Conservation (phyloP, 2,888 invertebrate species). For the Ganaspis brasiliensis region DNA sequence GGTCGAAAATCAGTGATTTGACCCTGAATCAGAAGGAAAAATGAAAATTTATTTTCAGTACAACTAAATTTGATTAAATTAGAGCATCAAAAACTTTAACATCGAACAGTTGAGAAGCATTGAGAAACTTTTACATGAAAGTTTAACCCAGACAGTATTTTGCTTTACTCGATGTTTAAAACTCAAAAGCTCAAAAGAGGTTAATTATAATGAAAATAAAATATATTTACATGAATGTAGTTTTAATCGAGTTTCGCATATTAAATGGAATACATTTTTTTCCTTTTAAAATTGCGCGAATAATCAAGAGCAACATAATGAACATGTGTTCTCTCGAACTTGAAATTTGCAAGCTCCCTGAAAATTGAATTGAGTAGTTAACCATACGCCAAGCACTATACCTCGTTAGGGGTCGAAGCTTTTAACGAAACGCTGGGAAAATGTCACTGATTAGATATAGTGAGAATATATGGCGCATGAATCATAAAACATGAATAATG, state of each 20-base stretch:
- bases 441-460: constrained; percentile 24
- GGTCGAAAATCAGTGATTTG: too few species aligned
- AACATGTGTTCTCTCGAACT: constrained; percentile 22
- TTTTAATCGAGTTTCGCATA: not conserved
- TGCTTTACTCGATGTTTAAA: too few species aligned
- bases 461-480: constrained; percentile 21
- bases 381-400: constrained; percentile 29
- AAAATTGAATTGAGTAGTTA: constrained; percentile 27
- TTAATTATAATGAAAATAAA: too few species aligned
- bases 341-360: constrained; percentile 25
- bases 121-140: too few species aligned
- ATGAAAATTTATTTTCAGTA: too few species aligned
- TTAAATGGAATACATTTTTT: not conserved
- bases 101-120: too few species aligned
- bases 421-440: constrained; percentile 29
- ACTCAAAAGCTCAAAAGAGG: too few species aligned
- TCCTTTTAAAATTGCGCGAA: not conserved
- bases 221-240: too few species aligned
- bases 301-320: constrained; percentile 1
- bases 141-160: too few species aligned
- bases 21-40: too few species aligned
- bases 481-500: constrained; percentile 27
- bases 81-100: too few species aligned
- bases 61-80: too few species aligned
- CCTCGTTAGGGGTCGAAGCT: constrained; percentile 27